Conservation (phyloP, 1,140 invertebrate species). For the Propsilocerus akamusi region DNA sequence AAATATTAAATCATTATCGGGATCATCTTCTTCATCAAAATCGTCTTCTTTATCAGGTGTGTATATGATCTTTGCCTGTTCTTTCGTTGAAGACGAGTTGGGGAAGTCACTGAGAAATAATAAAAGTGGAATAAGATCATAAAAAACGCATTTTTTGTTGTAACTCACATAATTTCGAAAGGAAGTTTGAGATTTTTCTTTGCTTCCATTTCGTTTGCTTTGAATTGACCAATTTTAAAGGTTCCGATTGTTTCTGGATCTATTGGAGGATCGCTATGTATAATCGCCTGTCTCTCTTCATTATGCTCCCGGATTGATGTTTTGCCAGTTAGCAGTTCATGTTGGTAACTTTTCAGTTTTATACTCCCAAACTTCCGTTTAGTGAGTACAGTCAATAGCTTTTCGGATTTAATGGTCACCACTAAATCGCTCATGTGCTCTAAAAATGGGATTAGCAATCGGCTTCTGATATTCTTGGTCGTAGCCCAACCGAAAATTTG, state of each 20-base stretch:
- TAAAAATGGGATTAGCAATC: constrained; percentile 15
- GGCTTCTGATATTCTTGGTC: constrained; percentile 12
- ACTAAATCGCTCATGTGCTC: constrained; percentile 19
- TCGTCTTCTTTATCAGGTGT: constrained; percentile 30
- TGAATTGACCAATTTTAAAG: constrained; percentile 19
- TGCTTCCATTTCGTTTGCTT: constrained; percentile 20
- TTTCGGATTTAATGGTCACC: constrained; percentile 12
- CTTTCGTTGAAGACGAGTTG: constrained; percentile 14
- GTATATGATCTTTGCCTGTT: constrained; percentile 29
- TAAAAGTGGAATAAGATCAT: background rate
- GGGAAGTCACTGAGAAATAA: background rate
- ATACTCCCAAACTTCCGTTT: constrained; percentile 15
- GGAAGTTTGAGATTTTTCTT: constrained; percentile 22
- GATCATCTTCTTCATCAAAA: constrained; percentile 33
- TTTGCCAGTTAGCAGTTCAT: constrained; percentile 11
- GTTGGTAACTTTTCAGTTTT: constrained; percentile 8
- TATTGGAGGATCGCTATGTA: background rate
- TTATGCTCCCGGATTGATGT: constrained; percentile 10
- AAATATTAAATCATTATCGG: constrained; percentile 28
- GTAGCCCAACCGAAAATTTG: constrained; percentile 17
- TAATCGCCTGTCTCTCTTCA: background rate
- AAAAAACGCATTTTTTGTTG: background rate
- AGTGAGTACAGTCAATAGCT: constrained; percentile 12
- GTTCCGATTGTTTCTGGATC: constrained; percentile 10
- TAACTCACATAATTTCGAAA: constrained; percentile 17